Evolutionary conservation across 2,113 vertebrate genomes (phyloP), one percentile per base, ranked within the genome.

Genomic region (Notothenia rossii): DNA sequence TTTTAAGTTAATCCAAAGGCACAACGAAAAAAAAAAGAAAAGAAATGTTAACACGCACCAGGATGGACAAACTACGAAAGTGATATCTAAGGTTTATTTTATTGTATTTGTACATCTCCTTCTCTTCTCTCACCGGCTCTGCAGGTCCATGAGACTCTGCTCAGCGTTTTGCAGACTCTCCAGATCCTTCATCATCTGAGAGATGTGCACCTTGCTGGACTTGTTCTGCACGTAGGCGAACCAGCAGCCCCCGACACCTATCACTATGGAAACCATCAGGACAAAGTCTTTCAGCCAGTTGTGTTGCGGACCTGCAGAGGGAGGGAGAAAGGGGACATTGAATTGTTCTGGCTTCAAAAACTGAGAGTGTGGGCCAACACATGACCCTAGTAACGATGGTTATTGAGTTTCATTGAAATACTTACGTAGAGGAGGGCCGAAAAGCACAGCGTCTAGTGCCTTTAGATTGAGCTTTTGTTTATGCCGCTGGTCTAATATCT

Each of bases 211-310:
- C 92, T 96, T 97, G 63, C 98, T 99, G 53, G 96, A 96, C 89
- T 97, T 98, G 95, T 98, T 99, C 91, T 99, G 98, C 10, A 97
- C 95, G 49, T 99, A 99, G 10, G 98, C 98, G 90, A 99, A 99
- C 98, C 98, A 99, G 95, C 98, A 99, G 81, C 98, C 98, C 17
- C 97, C 97, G 60, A 99, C 96, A 0, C 98, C 98, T 67, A 99
- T 98, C 88, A 99, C 96, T 82, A 99, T 99, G 89, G 98, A 99
- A 84, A 99, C 90, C 79, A 97, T 97, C 79, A 99, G 95, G 81
- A 98, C 89, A 77, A 99, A 98, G 95, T 99, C 98, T 86, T 99
- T 99, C 95, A 98, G 96, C 98, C 97, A 99, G 93, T 99, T 99
- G 86, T 99, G 97, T 85, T 97, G 97, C 17, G 96, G 97, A 84